Evolutionary conservation across 2,888 invertebrate species (phyloP).

Genomic region (Torymus aiolomorphi): DNA sequence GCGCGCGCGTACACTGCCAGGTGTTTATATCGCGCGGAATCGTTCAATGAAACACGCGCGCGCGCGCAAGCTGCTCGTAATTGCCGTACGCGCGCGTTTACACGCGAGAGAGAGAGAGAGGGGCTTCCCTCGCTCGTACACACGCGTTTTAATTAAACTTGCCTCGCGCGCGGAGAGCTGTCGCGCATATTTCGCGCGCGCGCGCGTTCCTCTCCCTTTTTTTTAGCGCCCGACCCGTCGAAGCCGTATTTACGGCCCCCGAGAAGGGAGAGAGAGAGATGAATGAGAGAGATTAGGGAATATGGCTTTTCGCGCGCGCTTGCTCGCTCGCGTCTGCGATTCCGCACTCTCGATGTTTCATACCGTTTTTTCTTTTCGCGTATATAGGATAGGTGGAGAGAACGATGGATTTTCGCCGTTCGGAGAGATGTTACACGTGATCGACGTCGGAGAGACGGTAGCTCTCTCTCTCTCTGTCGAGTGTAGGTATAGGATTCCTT

Average conservation of each 20-base stretch:
- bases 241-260: slow-evolving; percentile 19
- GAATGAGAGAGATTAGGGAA: slow-evolving; percentile 19
- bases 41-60: slow-evolving; percentile 15
- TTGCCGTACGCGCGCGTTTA: slow-evolving; percentile 19
- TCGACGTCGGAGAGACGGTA: no score
- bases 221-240: neutral
- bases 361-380: neutral
- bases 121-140: neutral
- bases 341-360: neutral
- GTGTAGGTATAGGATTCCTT: neutral
- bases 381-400: no score
- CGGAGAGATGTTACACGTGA: no score
- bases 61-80: slow-evolving; percentile 23
- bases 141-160: slow-evolving; percentile 43
- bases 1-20: neutral
- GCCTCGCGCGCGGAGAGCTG: slow-evolving; percentile 1
- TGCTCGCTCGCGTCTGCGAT: neutral
- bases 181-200: slow-evolving; percentile 23
- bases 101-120: neutral
- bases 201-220: neutral
- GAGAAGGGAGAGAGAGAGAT: neutral
- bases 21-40: neutral
- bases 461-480: no score
- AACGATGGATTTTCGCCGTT: no score
- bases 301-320: neutral